phyloP scores from a whole-genome alignment of 2,888 invertebrate species.

The Phalera bucephala region DNA sequence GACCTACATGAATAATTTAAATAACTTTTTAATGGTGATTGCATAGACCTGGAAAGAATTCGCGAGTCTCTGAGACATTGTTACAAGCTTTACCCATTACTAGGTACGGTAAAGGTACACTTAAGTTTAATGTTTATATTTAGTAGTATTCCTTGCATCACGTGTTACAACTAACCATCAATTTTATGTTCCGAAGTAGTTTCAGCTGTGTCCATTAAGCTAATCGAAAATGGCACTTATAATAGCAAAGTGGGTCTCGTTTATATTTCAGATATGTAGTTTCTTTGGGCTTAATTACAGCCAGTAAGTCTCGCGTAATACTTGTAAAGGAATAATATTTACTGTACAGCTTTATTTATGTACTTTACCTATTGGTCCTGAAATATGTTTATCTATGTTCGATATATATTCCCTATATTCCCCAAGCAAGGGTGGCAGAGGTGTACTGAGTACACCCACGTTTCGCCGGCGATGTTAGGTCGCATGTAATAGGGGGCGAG shows the following conservation, averaged over 20 bases:
- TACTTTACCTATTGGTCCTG: too few species aligned
- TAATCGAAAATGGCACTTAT: constrained; percentile 21
- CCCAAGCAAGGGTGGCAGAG: too few species aligned
- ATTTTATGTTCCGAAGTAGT: constrained; percentile 23
- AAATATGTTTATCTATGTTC: too few species aligned
- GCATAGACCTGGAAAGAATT: constrained; percentile 52
- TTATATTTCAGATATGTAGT: background rate
- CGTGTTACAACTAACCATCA: constrained; percentile 23
- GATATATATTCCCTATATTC: too few species aligned
- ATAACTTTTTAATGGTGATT: constrained; percentile 52
- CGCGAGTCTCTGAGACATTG: constrained; percentile 46
- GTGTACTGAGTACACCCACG: too few species aligned
- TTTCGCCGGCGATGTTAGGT: too few species aligned
- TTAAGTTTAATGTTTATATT: constrained; percentile 77
- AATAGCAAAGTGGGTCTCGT: constrained; percentile 15
- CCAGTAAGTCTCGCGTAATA: background rate
- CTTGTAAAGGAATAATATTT: too few species aligned
- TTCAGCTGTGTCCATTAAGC: constrained; percentile 26
- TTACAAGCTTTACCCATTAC: constrained; percentile 81
- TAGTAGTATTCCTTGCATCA: constrained; percentile 19
- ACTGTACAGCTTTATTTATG: too few species aligned
- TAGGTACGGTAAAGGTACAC: constrained; percentile 47
- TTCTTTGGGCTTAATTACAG: background rate
- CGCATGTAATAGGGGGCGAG: too few species aligned
- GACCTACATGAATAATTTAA: constrained; percentile 47